Base-by-base conservation (phyloP, 2,888 invertebrate species). In the Hemithea aestivaria region DNA sequence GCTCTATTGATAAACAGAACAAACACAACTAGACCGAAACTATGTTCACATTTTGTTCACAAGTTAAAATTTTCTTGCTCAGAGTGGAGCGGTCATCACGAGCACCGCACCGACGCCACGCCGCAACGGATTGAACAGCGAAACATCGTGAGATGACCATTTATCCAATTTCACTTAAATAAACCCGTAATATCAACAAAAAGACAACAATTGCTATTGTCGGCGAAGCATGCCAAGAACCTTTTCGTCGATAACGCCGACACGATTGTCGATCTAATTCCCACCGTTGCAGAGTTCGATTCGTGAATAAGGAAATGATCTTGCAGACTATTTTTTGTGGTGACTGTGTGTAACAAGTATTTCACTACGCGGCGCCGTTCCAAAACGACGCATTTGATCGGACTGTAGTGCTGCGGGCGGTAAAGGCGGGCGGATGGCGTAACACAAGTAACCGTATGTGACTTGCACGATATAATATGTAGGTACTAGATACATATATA, bases 151-250 rank as follows among this genome's bases (percentile, higher is more conserved):
- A 78, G 76, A 76, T 81, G 77, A 78, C 81, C 83, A 83, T 88
- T 88, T 87, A 87, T 85, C 81, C 73, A 82, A 84, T 87, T 87
- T 84, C 87, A 76, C 83, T 84, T 83, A 84, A 84, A 84, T 83
- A 82, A 82, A 83, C 78, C 75, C 65, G 82, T 78, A 78, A 81
- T 83, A 73, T 81, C 68, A 69, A 76, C 77, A 85, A 84, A 84
- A 84, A 80, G 78, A 77, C 69, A 63, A 79, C 71, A 64, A 67
- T 60, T 49, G 55, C 57, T 44, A 56, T 64, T 74, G 72, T 66
- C 69, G 65, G 52, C 65, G 62, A 55, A 67, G 64, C 72, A 66
- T 63, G 71, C 60, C 61, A 58, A 61, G 59, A 61, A 62, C 60
- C 57, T 53, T 53, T 52, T 41, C 34, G 45, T 43, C 43, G 44